Conservation (phyloP, 2,113 vertebrate genomes). For the Gymnobelideus leadbeateri region DNA sequence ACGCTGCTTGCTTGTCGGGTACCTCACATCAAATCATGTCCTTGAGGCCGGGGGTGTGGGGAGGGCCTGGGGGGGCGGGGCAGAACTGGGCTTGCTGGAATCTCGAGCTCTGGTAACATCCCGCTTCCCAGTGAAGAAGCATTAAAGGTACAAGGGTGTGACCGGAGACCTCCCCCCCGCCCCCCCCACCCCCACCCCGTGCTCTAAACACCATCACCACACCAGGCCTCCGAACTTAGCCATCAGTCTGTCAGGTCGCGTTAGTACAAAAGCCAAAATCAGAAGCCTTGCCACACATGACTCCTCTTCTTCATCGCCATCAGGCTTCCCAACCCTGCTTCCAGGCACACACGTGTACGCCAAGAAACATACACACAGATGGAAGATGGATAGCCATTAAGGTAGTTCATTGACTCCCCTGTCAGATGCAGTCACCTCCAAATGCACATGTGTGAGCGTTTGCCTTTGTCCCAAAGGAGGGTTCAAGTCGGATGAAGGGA, state of each 20-base stretch:
- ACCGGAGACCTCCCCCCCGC: not conserved
- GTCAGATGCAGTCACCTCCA: not conserved
- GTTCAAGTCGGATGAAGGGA: not conserved
- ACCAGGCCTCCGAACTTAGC: not conserved
- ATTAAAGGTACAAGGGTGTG: not conserved
- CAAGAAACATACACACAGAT: not conserved
- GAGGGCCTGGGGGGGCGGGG: no score
- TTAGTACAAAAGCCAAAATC: no score
- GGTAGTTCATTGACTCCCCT: not conserved
- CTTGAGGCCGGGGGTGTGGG: slow-evolving; percentile 45
- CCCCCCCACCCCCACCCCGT: no score
- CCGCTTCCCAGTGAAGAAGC: not conserved
- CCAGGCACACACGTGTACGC: no score
- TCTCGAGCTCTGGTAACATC: slow-evolving; percentile 28
- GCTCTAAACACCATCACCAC: not conserved
- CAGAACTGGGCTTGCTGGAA: not conserved
- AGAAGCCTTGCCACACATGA: not conserved
- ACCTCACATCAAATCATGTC: slow-evolving; percentile 73
- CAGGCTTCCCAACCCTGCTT: not conserved
- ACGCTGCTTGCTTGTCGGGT: slow-evolving; percentile 68
- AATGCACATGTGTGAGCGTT: not conserved
- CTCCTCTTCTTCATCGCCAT: no score
- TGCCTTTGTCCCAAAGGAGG: not conserved
- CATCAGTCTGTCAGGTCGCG: not conserved
- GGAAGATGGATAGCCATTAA: not conserved